Evolutionary conservation across 2,113 vertebrate species (phyloP), one percentile per base, ranked within the genome.

Genomic region (Caloenas nicobarica): DNA sequence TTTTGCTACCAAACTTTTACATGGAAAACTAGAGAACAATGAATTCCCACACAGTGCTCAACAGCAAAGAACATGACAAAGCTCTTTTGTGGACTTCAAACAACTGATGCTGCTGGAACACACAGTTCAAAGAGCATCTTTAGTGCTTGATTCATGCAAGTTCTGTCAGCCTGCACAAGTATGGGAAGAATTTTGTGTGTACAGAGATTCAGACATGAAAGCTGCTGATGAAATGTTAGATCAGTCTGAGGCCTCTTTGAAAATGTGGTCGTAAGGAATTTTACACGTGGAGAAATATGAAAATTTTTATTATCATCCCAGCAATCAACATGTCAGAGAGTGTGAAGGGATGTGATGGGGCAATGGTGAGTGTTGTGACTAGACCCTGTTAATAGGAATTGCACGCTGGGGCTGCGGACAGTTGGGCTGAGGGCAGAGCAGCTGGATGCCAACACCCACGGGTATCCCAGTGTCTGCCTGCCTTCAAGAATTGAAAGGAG

Each of bases 81-180:
- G 70, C 33, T 80, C 29, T 82, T 88, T 70, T 76, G 62, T 76
- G 54, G 54, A 73, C 80, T 90, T 93, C 62, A 92, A 60, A 86
- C 53, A 69, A 12, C 23, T 22, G 57, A 13, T 57, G 23, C 68
- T 87, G 57, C 38, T 73, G 36, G 34, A 85, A 57, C 42, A 25
- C 33, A 29, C 15, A 29, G 38, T 23, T 68, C 86, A 82, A 76
- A 76, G 74, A 56, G 57, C 19, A 68, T 57, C 62, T 92, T 66
- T 72, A 16, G 38, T 34, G 31, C 61, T 71, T 56, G 34, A 72
- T 8, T 72, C 83, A 50, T 26, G 40, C 33, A 34, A 69, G 29
- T 34, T 66, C 61, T 68, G 68, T 61, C 4, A 1, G 10, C 54
- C 42, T 64, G 36, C 34, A 38, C 33, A 76, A 91, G 74, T 13